Evolutionary conservation across 2,113 vertebrate species (phyloP).

Genomic region (Takifugu bimaculatus): DNA sequence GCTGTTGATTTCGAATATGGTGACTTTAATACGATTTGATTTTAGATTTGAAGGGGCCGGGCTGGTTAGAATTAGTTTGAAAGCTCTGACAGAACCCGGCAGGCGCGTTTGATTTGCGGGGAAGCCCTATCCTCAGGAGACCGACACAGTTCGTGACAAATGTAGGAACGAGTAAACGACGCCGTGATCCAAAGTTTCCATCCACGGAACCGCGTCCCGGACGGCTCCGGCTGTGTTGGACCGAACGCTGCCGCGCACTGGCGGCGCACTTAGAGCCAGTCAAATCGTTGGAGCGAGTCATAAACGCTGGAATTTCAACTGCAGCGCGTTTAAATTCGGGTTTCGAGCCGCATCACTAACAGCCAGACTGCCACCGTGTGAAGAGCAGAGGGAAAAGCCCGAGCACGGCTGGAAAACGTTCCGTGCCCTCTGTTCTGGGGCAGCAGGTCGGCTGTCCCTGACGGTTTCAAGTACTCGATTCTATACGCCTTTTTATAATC

Average conservation of each 20-base stretch:
- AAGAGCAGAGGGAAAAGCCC: constrained; percentile 32
- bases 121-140: too few relatives aligned
- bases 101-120: background rate
- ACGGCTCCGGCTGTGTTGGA: background rate
- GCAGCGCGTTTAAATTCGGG: background rate
- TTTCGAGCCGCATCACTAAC: constrained; percentile 20
- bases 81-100: constrained; percentile 12
- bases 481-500: too few relatives aligned
- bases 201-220: constrained; percentile 6
- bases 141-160: background rate
- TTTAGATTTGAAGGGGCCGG: constrained; percentile 17
- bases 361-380: constrained; percentile 60
- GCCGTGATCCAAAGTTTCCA: constrained; percentile 59
- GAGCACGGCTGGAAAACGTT: constrained; percentile 14
- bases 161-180: constrained; percentile 12
- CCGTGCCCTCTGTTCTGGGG: background rate
- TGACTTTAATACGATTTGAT: constrained; percentile 29
- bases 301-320: too few relatives aligned
- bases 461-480: too few relatives aligned
- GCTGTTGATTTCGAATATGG: background rate
- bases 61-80: constrained; percentile 31
- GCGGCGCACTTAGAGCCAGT: too few relatives aligned
- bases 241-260: too few relatives aligned
- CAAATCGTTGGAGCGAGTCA: too few relatives aligned
- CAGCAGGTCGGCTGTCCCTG: constrained; percentile 8